Evolutionary conservation across 1,140 invertebrate genomes (phyloP).

Genomic region (Pentalonia nigronervosa): DNA sequence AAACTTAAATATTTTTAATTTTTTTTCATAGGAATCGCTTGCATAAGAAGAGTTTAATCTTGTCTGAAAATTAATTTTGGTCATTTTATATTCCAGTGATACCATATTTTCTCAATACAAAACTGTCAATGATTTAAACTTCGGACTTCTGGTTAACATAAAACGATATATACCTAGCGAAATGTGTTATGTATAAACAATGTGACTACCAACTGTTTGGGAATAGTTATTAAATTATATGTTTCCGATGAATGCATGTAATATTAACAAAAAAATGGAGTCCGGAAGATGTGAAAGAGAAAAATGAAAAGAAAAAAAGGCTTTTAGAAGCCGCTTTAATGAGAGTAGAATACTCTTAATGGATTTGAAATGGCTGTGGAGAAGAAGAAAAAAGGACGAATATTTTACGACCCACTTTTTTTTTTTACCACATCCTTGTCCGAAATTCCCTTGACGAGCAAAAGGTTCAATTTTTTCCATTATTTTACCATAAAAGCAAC

Average conservation of each 20-base stretch:
- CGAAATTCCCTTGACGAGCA: not conserved
- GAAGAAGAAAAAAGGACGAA: conserved; percentile 11
- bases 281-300: not conserved
- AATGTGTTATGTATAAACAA: conserved; percentile 11
- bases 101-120: not conserved
- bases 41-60: not conserved
- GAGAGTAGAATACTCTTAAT: conserved; percentile 29
- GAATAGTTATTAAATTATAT: conserved; percentile 22
- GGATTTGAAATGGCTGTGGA: not conserved
- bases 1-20: not conserved
- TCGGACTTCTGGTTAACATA: not conserved
- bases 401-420: not conserved
- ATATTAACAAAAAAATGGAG: conserved; percentile 58
- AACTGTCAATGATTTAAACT: not conserved
- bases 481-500: conserved; percentile 18
- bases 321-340: conserved; percentile 12
- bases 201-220: not conserved
- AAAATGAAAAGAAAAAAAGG: conserved; percentile 10
- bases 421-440: not conserved
- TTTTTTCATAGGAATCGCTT: not conserved
- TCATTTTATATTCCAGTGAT: not conserved
- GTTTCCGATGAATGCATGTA: not conserved
- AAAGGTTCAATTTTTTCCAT: conserved; percentile 35
- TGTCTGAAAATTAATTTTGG: not conserved
- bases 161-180: not conserved